Conservation (phyloP, 1,140 invertebrate species). For the Subanguina moxae region DNA sequence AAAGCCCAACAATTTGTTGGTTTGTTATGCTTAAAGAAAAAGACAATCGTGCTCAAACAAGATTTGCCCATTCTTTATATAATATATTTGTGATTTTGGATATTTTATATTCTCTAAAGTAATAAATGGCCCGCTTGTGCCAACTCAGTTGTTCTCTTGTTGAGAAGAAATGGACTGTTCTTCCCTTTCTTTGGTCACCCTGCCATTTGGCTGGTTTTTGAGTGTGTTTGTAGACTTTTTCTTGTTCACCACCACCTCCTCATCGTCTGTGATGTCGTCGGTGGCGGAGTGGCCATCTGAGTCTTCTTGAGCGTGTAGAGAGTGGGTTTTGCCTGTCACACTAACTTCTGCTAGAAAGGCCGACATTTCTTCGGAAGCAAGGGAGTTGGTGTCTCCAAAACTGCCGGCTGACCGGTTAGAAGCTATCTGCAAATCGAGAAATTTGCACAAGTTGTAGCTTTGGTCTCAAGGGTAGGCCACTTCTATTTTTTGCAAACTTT, state of each 20-base stretch:
- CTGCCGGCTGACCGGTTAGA: constrained; percentile 34
- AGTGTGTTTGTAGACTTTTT: background rate
- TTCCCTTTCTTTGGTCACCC: background rate
- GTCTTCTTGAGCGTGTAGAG: constrained; percentile 11
- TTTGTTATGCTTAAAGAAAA: too few species aligned
- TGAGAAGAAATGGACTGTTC: too few species aligned
- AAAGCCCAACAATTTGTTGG: too few species aligned
- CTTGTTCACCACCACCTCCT: background rate
- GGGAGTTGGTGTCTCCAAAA: constrained; percentile 42
- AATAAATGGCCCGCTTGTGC: too few species aligned
- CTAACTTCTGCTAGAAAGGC: constrained; percentile 55
- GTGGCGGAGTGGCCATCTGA: constrained; percentile 8
- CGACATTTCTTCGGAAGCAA: constrained; percentile 55
- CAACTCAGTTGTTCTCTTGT: background rate
- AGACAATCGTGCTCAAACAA: too few species aligned
- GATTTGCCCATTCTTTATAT: too few species aligned
- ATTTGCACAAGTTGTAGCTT: background rate
- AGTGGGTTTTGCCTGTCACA: constrained; percentile 15
- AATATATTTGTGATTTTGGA: too few species aligned
- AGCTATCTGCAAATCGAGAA: constrained; percentile 41
- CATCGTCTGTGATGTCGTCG: constrained; percentile 3
- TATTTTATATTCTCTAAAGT: too few species aligned
- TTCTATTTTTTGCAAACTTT: too few species aligned
- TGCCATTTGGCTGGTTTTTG: background rate
- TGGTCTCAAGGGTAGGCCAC: too few species aligned